Evolutionary conservation across 2,888 invertebrate species (phyloP).

Genomic region (Aphidius colemani): DNA sequence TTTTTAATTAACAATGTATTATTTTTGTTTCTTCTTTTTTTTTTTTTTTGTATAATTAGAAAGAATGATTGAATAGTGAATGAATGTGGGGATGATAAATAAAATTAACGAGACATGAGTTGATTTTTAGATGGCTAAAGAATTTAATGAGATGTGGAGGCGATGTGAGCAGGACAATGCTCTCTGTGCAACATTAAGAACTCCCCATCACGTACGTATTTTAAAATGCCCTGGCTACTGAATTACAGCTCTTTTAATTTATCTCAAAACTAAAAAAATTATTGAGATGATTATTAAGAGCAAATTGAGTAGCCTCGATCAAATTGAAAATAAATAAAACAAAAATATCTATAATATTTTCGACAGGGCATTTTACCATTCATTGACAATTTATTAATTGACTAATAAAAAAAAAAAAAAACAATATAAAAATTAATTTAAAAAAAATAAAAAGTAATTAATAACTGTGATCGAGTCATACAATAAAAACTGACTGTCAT

Average conservation of each 20-base stretch:
- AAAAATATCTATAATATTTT: constrained; percentile 42
- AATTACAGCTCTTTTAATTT: constrained; percentile 50
- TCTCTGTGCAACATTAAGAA: constrained; percentile 48
- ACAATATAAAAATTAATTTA: not conserved
- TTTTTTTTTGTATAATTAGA: constrained; percentile 19
- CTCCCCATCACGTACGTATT: constrained; percentile 56
- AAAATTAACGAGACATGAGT: constrained; percentile 59
- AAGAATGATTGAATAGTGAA: constrained; percentile 56
- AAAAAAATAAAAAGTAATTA: constrained; percentile 10
- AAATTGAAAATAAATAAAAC: constrained; percentile 43
- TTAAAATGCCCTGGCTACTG: constrained; percentile 50
- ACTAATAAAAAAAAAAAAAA: not conserved
- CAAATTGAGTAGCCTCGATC: constrained; percentile 56
- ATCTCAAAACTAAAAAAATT: not conserved
- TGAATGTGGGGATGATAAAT: constrained; percentile 48
- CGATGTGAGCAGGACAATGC: constrained; percentile 58
- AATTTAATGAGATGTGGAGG: constrained; percentile 58
- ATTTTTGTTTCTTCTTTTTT: constrained; percentile 28
- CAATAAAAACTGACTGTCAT: not conserved
- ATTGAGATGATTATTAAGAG: constrained; percentile 37
- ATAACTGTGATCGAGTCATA: constrained; percentile 1
- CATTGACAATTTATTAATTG: too few species aligned
- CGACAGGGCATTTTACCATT: too few species aligned
- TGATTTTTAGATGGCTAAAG: constrained; percentile 59
- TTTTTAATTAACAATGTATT: too few species aligned